These are phyloP conservation scores for Mobula hypostoma DNA, from an alignment of 2,113 vertebrate species.

Conservation along the genomic window DNA sequence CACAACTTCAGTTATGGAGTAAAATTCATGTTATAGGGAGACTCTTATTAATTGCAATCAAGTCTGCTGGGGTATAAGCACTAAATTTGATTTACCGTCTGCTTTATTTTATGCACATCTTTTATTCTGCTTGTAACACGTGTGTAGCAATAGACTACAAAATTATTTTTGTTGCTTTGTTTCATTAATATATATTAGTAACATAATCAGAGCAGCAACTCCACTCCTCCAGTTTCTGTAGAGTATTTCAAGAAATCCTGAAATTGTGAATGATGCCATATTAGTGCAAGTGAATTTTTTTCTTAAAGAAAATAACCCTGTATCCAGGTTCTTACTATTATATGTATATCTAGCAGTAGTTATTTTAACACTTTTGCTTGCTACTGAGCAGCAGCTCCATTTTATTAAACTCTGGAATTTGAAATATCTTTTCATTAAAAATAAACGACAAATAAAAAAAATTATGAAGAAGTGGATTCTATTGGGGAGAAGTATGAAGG, in stretches of 20 bases:
- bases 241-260: no score
- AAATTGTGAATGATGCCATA: not conserved
- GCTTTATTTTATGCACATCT: not conserved
- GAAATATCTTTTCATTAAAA: not conserved
- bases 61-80: not conserved
- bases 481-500: not conserved
- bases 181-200: not conserved
- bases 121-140: not conserved
- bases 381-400: not conserved
- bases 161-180: not conserved
- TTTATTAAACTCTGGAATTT: not conserved
- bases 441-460: not conserved
- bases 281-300: not conserved
- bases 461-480: not conserved
- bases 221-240: not conserved
- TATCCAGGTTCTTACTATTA: not conserved
- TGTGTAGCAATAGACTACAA: not conserved
- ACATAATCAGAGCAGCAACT: not conserved
- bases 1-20: not conserved
- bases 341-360: not conserved
- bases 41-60: not conserved
- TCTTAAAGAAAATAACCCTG: not conserved
- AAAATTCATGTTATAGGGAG: not conserved
- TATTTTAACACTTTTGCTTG: not conserved
- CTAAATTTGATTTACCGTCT: not conserved